Base-by-base conservation (phyloP, 2,797 vertebrate genomes). In the Malurus leucopterus region DNA sequence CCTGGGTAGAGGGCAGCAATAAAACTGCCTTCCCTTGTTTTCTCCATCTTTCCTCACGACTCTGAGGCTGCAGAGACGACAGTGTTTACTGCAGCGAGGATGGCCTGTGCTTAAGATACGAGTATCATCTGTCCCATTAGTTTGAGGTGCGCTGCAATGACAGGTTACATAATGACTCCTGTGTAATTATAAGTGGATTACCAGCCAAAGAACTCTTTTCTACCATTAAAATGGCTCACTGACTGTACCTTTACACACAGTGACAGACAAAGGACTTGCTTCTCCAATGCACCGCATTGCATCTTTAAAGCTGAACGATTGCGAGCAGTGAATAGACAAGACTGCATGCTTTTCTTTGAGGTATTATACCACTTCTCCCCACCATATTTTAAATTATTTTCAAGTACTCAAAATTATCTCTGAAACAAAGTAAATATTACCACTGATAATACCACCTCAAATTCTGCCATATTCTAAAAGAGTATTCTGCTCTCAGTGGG, bases 1-100 rank as follows among this genome's bases (percentile, higher is more conserved):
- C 74, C 95, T 93, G 74, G 98, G 98, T 47, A 98, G 96, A 36
- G 99, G 96, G 94, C 99, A 99, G 76, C 94, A 81, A 49, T 98
- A 99, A 95, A 99, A 99, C 73, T 94, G 97, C 22, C 99, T 98
- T 92, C 98, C 98, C 84, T 98, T 98, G 96, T 99, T 99, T 62
- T 97, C 97, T 14, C 99, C 99, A 0, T 98, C 97, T 92, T 99
- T 99, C 92, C 95, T 98, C 86, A 99, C 99, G 74, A 98, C 95
- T 68, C 97, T 95, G 89, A 99, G 98, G 90, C 95, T 84, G 53
- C 98, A 97, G 63, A 96, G 96, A 5, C 93, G 96, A 14, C 68
- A 58, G 63, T 99, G 99, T 85, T 97, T 96, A 58, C 76, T 91
- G 93, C 99, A 99, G 93, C 89, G 88, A 77, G 98, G 98, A 38